Evolutionary conservation across 2,113 vertebrate species (phyloP).

Genomic region (Etia nguti): DNA sequence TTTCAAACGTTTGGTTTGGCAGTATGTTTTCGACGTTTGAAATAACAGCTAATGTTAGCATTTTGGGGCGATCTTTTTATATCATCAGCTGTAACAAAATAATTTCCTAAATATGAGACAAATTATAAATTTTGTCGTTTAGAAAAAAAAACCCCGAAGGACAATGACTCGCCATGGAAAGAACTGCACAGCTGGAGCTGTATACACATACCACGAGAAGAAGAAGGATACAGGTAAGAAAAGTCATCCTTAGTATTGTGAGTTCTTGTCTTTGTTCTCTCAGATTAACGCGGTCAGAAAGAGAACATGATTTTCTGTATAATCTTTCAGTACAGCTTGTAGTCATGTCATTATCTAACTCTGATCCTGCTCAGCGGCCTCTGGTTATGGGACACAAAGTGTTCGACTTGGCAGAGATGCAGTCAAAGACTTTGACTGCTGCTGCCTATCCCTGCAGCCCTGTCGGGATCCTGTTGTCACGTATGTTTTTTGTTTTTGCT

Average conservation of each 20-base stretch:
- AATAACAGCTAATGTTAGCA: neutral
- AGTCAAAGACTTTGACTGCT: conserved; percentile 91
- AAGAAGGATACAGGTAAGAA: conserved; percentile 85
- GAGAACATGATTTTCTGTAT: neutral
- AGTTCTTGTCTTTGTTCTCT: neutral
- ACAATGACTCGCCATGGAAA: conserved; percentile 88
- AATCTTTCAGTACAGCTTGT: neutral
- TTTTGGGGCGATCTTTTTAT: neutral
- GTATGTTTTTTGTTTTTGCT: conserved; percentile 64
- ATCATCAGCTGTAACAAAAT: neutral
- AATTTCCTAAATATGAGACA: neutral
- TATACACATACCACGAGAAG: conserved; percentile 93
- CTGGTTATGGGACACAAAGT: conserved; percentile 89
- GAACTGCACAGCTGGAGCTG: conserved; percentile 89
- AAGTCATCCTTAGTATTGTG: too few relatives aligned
- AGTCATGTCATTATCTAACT: neutral
- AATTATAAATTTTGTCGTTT: neutral
- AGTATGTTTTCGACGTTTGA: neutral
- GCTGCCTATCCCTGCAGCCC: conserved; percentile 86
- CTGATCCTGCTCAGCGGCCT: conserved; percentile 71
- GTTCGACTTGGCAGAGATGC: conserved; percentile 87
- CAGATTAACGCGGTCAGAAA: neutral
- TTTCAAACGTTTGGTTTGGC: neutral
- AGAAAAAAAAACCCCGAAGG: neutral
- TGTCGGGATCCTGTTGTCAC: conserved; percentile 85